Conservation (phyloP, 2,797 vertebrate genomes). For the Manis crassicaudata region DNA sequence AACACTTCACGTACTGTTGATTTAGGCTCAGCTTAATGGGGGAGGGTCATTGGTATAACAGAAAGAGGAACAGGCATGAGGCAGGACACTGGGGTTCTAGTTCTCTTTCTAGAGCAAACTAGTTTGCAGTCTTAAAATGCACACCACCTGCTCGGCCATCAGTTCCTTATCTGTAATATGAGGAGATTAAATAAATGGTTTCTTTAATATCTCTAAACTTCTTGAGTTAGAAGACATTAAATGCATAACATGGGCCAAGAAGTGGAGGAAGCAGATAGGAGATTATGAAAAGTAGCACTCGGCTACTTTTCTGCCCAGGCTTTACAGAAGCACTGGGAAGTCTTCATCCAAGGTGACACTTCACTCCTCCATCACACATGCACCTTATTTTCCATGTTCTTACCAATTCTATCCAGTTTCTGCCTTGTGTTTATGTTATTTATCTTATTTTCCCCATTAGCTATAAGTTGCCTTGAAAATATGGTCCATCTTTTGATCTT, state of each 20-base stretch:
- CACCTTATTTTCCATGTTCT: background rate
- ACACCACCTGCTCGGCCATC: background rate
- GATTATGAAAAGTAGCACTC: background rate
- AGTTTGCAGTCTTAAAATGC: background rate
- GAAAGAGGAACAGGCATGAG: background rate
- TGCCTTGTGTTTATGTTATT: background rate
- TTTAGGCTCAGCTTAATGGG: background rate
- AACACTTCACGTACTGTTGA: background rate
- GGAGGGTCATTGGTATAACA: background rate
- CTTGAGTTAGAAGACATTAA: background rate
- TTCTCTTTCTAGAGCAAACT: background rate
- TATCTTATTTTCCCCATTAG: background rate
- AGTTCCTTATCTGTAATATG: background rate
- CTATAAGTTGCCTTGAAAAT: slow-evolving; percentile 12
- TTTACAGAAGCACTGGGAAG: background rate
- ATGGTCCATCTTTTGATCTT: background rate
- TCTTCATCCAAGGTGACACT: background rate
- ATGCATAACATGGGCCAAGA: background rate
- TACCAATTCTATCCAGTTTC: background rate
- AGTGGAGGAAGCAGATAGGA: background rate
- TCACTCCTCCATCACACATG: background rate
- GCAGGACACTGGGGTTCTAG: background rate
- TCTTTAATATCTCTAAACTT: background rate
- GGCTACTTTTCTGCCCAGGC: background rate
- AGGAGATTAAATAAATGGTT: background rate